Evolutionary conservation across 2,113 vertebrate species (phyloP), one percentile per base, ranked within the genome.

Genomic region (Pterocles gutturalis): DNA sequence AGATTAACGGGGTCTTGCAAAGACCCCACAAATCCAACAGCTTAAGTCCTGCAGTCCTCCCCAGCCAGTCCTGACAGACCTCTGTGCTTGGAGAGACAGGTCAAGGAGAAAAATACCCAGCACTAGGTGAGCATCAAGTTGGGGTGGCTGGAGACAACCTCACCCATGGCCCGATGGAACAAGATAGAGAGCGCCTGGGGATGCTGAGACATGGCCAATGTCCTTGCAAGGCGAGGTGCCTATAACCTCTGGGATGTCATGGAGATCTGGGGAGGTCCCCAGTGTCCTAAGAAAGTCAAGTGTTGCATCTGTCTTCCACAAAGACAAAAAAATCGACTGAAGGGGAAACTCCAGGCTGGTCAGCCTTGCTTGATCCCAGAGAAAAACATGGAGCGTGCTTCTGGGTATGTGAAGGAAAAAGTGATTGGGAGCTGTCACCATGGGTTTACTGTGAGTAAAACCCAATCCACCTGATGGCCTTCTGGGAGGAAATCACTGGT

Each of bases 261-360:
- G 2, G 15, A 64, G 43, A 36, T 69, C 18, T 3, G 5, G 11
- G 12, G 13, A 54, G 4, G 16, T 21, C 2, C 33, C 7, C 18
- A 1, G 3, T 24, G 60, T 17, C 17, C 2, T 5, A 28, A 70
- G 11, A 18, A 57, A 81, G 28, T 7, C 4, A 25, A 36, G 19
- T 10, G 14, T 22, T n/a, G 10, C 25, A 26, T 6, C 10, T 0
- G 0, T 12, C 2, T 54, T 16, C 41, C 77, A 48, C 14, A 41
- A 53, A 20, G 9, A 5, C 6, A 7, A 6, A 5, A 24, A 53
- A 11, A 6, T 3, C 38, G 14, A 22, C 54, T 7, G 11, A 13
- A 73, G 5, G 34, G 17, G 64, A 13, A 70, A 48, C 45, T 61
- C 12, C 22, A 60, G 33, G 6, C 38, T 28, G 11, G 16, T 4